These are phyloP conservation scores for Pantherophis alleghaniensis DNA, from an alignment of 2,797 vertebrate genomes.

Conservation along the genomic window DNA sequence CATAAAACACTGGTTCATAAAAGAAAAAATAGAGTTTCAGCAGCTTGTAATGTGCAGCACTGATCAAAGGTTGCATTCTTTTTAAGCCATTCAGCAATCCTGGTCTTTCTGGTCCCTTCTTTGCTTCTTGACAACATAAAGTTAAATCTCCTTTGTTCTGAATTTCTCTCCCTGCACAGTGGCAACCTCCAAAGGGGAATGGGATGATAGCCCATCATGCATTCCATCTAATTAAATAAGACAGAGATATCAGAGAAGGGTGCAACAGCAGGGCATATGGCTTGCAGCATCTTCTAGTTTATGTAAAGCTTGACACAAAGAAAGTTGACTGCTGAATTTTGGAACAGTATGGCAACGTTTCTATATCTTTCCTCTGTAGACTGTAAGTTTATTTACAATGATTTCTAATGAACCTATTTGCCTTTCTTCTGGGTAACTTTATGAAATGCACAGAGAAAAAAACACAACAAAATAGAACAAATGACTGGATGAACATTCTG, in stretches of 20 bases:
- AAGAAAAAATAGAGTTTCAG: background rate
- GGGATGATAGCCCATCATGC: background rate
- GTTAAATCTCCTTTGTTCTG: background rate
- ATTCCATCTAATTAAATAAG: background rate
- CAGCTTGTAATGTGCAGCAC: background rate
- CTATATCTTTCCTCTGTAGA: background rate
- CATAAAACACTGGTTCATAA: background rate
- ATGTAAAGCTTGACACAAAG: background rate
- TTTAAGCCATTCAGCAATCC: background rate
- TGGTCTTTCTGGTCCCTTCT: background rate
- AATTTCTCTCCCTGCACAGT: background rate
- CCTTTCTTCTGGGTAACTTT: slow-evolving; percentile 34
- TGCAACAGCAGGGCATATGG: background rate
- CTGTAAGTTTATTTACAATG: slow-evolving; percentile 29
- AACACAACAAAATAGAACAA: slow-evolving; percentile 35
- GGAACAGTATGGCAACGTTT: background rate
- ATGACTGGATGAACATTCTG: slow-evolving; percentile 17
- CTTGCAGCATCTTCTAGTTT: background rate
- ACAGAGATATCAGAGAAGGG: background rate
- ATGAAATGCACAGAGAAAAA: slow-evolving; percentile 31
- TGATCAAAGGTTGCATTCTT: background rate
- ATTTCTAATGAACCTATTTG: slow-evolving; percentile 15
- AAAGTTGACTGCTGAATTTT: background rate
- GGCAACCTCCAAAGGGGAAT: background rate
- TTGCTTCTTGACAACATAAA: background rate